Base-by-base conservation (phyloP, 2,113 vertebrate species). In the Hemichromis elongatus region DNA sequence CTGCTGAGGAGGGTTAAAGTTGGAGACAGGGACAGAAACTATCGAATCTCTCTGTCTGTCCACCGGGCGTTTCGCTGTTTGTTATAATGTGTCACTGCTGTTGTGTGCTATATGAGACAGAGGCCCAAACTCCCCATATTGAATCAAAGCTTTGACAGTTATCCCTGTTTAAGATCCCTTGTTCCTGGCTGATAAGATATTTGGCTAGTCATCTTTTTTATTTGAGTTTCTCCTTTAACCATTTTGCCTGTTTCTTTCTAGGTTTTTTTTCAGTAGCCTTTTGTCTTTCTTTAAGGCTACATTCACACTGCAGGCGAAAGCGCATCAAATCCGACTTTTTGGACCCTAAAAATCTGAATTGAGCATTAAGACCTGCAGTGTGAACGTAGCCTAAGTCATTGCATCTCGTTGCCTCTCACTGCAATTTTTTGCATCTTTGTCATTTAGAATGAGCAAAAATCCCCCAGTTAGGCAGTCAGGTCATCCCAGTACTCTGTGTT, bases 1-100 rank as follows among this genome's bases (percentile, higher is more conserved):
- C 87, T 90, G 87, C 86, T 86, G 90, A 91, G 77, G 73, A 85
- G 77, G 88, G 42, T 86, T 83, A 90, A 89, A 87, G 90, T 92
- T 89, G 24, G 82, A 91, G 83, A 84, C 82, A 56, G 77, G 55
- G 79, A 90, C 84, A 52, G 63, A 86, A 52, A 81, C 75, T 85
- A 37, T 86, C 81, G 61, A 84, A 54, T 77, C 35, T 75, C 47
- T 52, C 63, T 78, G 77, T 85, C 85, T 57, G 82, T 83, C 79
- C 79, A 54, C 53, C 45, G 18, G 84, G 37, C 56, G 33, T 66
- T 89, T 42, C 66, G 8, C 24, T 6, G 28, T 70, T 85, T 70
- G n/a, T 56, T 79, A 42, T 79, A 42, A 47, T 33, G 26, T 7
- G 42, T 9, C 37, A 42, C 75, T 26, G 73, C 42, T 18, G 6